phyloP scores from a whole-genome alignment of 2,113 vertebrate species.

The Nematolebias whitei region DNA sequence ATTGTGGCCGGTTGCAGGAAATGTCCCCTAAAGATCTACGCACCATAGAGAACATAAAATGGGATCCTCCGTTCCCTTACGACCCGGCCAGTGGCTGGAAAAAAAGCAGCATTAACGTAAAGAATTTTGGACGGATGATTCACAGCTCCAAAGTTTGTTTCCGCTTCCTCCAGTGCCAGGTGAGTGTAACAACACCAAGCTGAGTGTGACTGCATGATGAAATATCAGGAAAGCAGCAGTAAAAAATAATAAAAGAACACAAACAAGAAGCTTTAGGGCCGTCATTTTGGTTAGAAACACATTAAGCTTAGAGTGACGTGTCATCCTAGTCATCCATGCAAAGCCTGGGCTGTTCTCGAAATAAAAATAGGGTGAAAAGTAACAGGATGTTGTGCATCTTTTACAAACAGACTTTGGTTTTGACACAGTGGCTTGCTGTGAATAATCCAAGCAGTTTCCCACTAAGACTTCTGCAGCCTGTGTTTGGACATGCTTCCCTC shows the following conservation, averaged over 20 bases:
- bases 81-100: slow-evolving; percentile 82
- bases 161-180: slow-evolving; percentile 91
- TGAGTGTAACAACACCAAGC: slow-evolving; percentile 49
- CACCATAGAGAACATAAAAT: slow-evolving; percentile 83
- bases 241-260: slow-evolving; percentile 34
- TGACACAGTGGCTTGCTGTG: slow-evolving; percentile 54
- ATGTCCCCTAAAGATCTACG: slow-evolving; percentile 82
- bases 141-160: slow-evolving; percentile 95
- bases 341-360: slow-evolving; percentile 12
- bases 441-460: slow-evolving; percentile 61
- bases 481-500: slow-evolving; percentile 71
- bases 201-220: slow-evolving; percentile 21
- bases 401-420: slow-evolving; percentile 25
- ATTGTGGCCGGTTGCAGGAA: slow-evolving; percentile 66
- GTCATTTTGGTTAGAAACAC: slow-evolving; percentile 24
- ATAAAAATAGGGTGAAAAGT: slow-evolving; percentile 30
- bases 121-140: slow-evolving; percentile 90
- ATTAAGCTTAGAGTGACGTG: slow-evolving; percentile 52
- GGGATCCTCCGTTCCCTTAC: slow-evolving; percentile 81
- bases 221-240: slow-evolving; percentile 20
- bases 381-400: slow-evolving; percentile 64
- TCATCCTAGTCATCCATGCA: slow-evolving; percentile 45
- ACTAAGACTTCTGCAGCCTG: slow-evolving; percentile 40
- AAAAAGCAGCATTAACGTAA: slow-evolving; percentile 85
- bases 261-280: slow-evolving; percentile 25